Evolutionary conservation across 2,888 invertebrate species (phyloP).

Genomic region (Drosophila ezoana): DNA sequence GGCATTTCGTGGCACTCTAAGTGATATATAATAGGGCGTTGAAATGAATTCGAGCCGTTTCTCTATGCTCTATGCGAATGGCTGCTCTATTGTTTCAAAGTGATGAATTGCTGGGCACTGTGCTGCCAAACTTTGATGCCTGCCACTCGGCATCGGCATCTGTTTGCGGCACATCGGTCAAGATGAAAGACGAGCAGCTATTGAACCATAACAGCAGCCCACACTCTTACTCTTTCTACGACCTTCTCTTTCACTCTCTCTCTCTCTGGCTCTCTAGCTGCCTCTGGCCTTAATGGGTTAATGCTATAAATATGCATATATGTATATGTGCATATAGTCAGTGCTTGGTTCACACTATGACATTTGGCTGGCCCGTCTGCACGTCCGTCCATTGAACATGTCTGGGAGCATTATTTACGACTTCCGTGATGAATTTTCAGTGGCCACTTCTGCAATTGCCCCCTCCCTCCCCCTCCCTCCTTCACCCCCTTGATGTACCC

Average conservation of each 20-base stretch:
- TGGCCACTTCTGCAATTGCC: slow-evolving; percentile 52
- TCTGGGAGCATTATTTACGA: slow-evolving; percentile 70
- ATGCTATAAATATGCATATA: slow-evolving; percentile 61
- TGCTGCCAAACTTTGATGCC: slow-evolving; percentile 32
- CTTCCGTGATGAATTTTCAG: slow-evolving; percentile 74
- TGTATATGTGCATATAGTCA: slow-evolving; percentile 17
- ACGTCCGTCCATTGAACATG: slow-evolving; percentile 42
- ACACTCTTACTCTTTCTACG: neutral
- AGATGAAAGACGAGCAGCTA: slow-evolving; percentile 71
- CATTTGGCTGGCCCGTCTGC: slow-evolving; percentile 55
- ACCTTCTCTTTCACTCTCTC: neutral
- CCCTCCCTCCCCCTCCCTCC: too few species aligned
- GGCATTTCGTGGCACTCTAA: slow-evolving; percentile 61
- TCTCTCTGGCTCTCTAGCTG: neutral
- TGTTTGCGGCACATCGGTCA: slow-evolving; percentile 60
- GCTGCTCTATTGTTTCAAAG: slow-evolving; percentile 35
- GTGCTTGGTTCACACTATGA: slow-evolving; percentile 63
- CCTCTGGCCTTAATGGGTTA: slow-evolving; percentile 54
- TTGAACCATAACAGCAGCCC: slow-evolving; percentile 65
- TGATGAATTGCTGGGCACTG: slow-evolving; percentile 65
- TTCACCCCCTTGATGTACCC: neutral
- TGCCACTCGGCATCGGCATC: slow-evolving; percentile 63
- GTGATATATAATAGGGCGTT: slow-evolving; percentile 69
- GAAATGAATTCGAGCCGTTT: slow-evolving; percentile 53
- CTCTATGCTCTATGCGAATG: slow-evolving; percentile 9